Base-by-base conservation (phyloP, 2,888 invertebrate genomes). In the Achlya flavicornis region DNA sequence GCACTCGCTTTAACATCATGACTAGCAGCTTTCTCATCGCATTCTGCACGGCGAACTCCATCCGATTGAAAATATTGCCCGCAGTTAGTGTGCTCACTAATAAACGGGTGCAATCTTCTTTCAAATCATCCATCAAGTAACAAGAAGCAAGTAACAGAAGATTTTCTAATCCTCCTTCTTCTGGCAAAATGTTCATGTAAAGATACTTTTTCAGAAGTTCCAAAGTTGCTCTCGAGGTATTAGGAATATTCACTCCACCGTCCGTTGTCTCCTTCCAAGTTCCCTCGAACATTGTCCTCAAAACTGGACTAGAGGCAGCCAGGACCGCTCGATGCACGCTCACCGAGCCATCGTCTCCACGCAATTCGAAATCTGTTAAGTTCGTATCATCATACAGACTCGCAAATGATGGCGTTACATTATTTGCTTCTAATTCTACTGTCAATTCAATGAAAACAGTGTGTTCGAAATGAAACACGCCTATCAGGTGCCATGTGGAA, bases 251-350 rank as follows among this genome's bases (percentile, higher is more conserved):
- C 14, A 61, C 35, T 12, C 58, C 16, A 19, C 60, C 60, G 26
- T 41, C 41, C 19, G 38, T 5, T 14, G 6, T 41, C 43, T 60
- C 60, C 19, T 16, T 16, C 60, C 65, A 66, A 4, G 57, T 35
- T 0, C 62, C 63, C 10, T 12, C 38, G 5, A 67, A 12, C 67
- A 67, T 63, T 1, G 43, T 26, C 10, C 33, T 43, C 26, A 67
- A 58, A 0, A 67, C 65, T 6, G 67, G 67, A 38, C 67, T 67
- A 14, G 57, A 26, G 4, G 60, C 62, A 4, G 62, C 63, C 32
- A 67, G 60, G 10, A 65, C 43, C 11, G 48, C 57, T 14, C 58
- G 65, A 53, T 67, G 67, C 33, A 63, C 62, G 10, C 14, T 33
- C n/a, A 67, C 63, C 7, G 64, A 41, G 14, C 62, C 62, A 26